Conservation (phyloP, 2,888 invertebrate species). For the Ennomos quercinarius region DNA sequence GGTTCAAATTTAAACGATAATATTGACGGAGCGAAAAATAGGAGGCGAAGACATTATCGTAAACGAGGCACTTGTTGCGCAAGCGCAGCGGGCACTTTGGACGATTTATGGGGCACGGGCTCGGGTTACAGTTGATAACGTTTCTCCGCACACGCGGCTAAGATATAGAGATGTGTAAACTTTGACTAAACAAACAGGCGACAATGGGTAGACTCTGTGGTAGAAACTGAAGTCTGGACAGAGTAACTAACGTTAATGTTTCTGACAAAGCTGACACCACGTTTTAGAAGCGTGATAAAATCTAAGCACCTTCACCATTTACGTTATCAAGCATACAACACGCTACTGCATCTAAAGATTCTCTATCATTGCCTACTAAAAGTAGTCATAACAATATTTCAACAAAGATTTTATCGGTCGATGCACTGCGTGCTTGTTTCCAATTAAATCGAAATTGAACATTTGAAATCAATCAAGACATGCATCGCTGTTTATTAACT, state of each 20-base stretch:
- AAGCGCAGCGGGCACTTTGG: slow-evolving; percentile 67
- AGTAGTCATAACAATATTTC: slow-evolving; percentile 33
- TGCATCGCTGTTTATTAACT: slow-evolving; percentile 35
- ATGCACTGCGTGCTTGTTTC: slow-evolving; percentile 34
- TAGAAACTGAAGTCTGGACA: slow-evolving; percentile 30
- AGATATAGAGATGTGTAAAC: slow-evolving; percentile 62
- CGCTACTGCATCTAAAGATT: slow-evolving; percentile 25
- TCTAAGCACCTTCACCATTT: slow-evolving; percentile 27
- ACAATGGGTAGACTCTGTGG: slow-evolving; percentile 42
- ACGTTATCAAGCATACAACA: slow-evolving; percentile 13
- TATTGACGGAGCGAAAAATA: slow-evolving; percentile 43
- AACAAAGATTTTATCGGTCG: slow-evolving; percentile 37
- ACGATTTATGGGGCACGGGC: slow-evolving; percentile 75
- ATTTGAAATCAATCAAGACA: slow-evolving; percentile 40
- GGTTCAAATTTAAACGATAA: slow-evolving; percentile 19
- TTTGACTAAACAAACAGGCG: slow-evolving; percentile 56
- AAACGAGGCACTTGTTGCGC: slow-evolving; percentile 73
- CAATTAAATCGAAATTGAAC: slow-evolving; percentile 41
- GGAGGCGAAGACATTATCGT: slow-evolving; percentile 59
- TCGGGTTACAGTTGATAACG: slow-evolving; percentile 79
- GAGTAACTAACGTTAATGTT: slow-evolving; percentile 21
- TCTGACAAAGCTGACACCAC: slow-evolving; percentile 29
- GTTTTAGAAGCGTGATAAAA: slow-evolving; percentile 20
- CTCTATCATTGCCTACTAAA: slow-evolving; percentile 22
- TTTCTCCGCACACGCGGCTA: slow-evolving; percentile 61